Percentiles rank a stretch among this genome's conserved stretches.
These are phyloP conservation scores for Choloepus didactylus DNA, from an alignment of 2,797 vertebrate genomes.

Conservation along the genomic window DNA sequence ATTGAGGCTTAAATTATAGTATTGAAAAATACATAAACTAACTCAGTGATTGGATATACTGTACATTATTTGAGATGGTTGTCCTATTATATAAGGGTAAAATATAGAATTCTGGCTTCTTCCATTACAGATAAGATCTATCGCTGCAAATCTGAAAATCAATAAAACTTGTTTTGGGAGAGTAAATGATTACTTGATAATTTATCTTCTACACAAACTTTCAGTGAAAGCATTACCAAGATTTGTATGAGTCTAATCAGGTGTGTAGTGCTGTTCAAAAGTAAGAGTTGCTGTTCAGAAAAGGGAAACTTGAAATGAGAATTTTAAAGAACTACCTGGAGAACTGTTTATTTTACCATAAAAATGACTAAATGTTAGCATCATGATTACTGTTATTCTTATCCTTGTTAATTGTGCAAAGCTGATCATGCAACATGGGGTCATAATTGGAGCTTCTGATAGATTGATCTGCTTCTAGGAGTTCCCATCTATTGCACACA, in stretches of 20 bases:
- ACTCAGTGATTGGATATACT: background rate
- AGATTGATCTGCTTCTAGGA: background rate
- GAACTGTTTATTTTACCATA: background rate
- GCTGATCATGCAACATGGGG: background rate
- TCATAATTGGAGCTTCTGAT: background rate
- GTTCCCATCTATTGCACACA: background rate
- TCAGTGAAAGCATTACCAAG: conserved; percentile 13
- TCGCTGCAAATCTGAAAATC: conserved; percentile 75
- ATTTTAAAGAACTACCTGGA: background rate
- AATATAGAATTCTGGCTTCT: conserved; percentile 55
- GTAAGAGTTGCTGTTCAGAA: background rate
- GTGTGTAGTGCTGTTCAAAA: background rate
- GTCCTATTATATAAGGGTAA: conserved; percentile 65
- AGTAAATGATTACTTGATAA: conserved; percentile 69
- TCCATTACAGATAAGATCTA: conserved; percentile 66
- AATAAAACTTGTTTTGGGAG: conserved; percentile 75
- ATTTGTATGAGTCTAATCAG: conserved; percentile 42
- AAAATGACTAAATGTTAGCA: background rate
- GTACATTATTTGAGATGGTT: conserved; percentile 56
- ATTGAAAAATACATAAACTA: conserved; percentile 28
- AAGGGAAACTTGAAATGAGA: background rate
- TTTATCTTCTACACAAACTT: conserved; percentile 65
- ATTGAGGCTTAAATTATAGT: conserved; percentile 22
- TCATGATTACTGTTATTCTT: background rate
- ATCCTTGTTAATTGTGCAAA: background rate